These are phyloP conservation scores for Cygnus olor DNA, from an alignment of 2,797 vertebrate genomes.

Conservation along the genomic window DNA sequence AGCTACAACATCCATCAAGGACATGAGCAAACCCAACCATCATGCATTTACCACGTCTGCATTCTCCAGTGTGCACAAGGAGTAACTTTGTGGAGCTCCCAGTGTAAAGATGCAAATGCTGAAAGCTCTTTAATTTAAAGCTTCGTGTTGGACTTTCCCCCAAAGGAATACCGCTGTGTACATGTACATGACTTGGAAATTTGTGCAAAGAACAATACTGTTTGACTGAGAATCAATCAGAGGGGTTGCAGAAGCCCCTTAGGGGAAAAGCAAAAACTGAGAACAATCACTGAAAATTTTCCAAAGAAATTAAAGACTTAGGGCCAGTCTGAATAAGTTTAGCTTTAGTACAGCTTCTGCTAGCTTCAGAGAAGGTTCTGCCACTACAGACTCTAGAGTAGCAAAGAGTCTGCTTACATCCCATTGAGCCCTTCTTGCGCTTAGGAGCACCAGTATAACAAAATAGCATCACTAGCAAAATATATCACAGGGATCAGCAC, in stretches of 20 bases:
- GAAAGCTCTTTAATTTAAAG: not conserved
- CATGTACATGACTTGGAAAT: not conserved
- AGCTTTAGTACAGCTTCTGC: not conserved
- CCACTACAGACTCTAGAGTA: not conserved
- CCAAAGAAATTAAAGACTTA: not conserved
- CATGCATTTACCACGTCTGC: not conserved
- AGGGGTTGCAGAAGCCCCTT: not conserved
- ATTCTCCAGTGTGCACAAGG: not conserved
- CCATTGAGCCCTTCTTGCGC: not conserved
- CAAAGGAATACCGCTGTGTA: not conserved
- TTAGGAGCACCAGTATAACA: not conserved
- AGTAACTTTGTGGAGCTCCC: not conserved
- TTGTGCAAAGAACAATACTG: not conserved
- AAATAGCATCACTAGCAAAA: not conserved
- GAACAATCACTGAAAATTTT: not conserved
- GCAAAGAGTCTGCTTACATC: not conserved
- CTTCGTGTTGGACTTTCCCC: not conserved
- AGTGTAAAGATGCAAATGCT: not conserved
- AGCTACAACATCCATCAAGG: not conserved
- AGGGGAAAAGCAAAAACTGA: not conserved
- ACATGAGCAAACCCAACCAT: not conserved
- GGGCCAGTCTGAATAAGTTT: not conserved
- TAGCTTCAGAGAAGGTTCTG: not conserved
- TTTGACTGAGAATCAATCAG: not conserved
- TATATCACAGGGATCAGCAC: not conserved